A percentile compares a stretch with the other conserved stretches of the same genome.
phyloP scores from a whole-genome alignment of 2,888 invertebrate genomes.

The Tryphoninae sp. region DNA sequence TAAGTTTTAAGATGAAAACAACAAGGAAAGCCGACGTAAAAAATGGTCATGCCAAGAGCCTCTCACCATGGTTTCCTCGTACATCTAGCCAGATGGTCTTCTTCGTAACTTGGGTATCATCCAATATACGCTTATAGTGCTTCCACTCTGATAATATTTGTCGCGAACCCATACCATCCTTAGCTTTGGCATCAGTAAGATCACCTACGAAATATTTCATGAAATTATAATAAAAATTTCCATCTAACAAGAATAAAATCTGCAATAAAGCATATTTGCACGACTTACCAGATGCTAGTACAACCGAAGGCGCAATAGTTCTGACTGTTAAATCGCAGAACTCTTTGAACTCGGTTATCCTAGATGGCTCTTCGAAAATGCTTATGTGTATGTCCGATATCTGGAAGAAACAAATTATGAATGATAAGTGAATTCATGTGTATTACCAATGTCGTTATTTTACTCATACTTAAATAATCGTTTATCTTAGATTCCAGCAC shows the following conservation, averaged over 20 bases:
- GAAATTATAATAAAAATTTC: neutral
- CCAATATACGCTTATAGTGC: slow-evolving; percentile 87
- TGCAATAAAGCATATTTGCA: neutral
- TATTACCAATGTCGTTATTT: no score
- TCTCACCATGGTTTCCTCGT: slow-evolving; percentile 94
- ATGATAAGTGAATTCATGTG: neutral
- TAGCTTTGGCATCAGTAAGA: slow-evolving; percentile 92
- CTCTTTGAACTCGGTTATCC: slow-evolving; percentile 89
- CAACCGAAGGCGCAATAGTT: slow-evolving; percentile 88
- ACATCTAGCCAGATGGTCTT: slow-evolving; percentile 93
- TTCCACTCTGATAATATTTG: slow-evolving; percentile 93
- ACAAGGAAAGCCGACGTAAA: neutral
- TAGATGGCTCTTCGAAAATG: slow-evolving; percentile 88
- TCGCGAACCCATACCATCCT: slow-evolving; percentile 89
- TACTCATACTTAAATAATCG: no score
- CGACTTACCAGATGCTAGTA: slow-evolving; percentile 89
- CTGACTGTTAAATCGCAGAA: slow-evolving; percentile 90
- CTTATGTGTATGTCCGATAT: slow-evolving; percentile 95
- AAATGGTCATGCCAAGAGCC: slow-evolving; percentile 6
- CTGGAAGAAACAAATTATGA: slow-evolving; percentile 81
- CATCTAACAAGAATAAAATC: neutral
- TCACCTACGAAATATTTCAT: slow-evolving; percentile 83
- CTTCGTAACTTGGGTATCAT: slow-evolving; percentile 85
- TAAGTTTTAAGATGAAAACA: slow-evolving; percentile 20
- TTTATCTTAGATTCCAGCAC: no score